Conservation (phyloP, 2,888 invertebrate genomes). For the Muscina levida region DNA sequence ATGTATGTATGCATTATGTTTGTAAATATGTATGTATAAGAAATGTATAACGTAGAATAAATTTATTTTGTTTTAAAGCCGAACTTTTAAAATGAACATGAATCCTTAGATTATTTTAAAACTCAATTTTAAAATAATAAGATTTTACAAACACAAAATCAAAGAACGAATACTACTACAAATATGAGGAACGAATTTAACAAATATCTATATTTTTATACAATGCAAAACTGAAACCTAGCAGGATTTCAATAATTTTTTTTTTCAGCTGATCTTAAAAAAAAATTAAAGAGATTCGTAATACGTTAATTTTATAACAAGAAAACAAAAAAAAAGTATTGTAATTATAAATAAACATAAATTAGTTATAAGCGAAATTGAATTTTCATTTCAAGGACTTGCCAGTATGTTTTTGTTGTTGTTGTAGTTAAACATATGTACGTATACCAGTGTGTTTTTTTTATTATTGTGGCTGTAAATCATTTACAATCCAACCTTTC, state of each 20-base stretch:
- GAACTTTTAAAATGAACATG: conserved; percentile 28
- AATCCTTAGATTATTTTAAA: conserved; percentile 60
- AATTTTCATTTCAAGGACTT: too few species aligned
- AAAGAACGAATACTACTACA: conserved; percentile 4
- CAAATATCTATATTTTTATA: conserved; percentile 20
- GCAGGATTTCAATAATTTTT: conserved; percentile 13
- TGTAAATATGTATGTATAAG: not conserved
- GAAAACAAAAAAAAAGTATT: conserved; percentile 2
- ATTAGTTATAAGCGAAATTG: too few species aligned
- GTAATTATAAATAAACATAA: too few species aligned
- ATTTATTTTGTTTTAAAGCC: conserved; percentile 10
- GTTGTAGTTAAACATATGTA: too few species aligned
- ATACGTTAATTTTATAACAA: conserved; percentile 21
- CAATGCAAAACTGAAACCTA: conserved; percentile 13
- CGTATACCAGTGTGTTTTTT: too few species aligned
- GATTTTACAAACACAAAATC: conserved; percentile 45
- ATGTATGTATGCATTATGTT: not conserved
- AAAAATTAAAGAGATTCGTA: conserved; percentile 21
- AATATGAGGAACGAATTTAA: conserved; percentile 12
- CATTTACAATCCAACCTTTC: too few species aligned
- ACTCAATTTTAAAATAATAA: conserved; percentile 55
- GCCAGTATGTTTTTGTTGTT: too few species aligned
- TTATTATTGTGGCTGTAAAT: too few species aligned
- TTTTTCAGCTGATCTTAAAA: conserved; percentile 33
- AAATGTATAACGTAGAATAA: conserved; percentile 18